Percentiles rank a stretch among this genome's conserved stretches.
Conservation (phyloP, 1,140 invertebrate species). For the Heliothis virescens region DNA sequence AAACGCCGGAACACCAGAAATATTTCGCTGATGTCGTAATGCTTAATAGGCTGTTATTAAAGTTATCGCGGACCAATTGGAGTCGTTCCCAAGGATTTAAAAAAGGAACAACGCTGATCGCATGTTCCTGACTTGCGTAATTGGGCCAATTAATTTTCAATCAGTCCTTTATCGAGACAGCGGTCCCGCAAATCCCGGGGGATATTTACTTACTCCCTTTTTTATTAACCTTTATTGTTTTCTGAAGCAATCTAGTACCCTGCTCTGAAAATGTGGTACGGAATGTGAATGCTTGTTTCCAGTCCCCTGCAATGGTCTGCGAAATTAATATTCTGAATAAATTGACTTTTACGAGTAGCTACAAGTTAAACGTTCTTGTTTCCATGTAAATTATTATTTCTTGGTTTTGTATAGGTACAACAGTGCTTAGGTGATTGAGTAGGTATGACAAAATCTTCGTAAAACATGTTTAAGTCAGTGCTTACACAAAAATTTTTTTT, state of each 20-base stretch:
- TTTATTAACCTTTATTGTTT: constrained; percentile 10
- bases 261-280: not conserved
- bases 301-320: constrained; percentile 18
- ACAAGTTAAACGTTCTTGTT: not conserved
- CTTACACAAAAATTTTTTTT: no score
- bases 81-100: constrained; percentile 20
- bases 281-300: not conserved
- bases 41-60: constrained; percentile 30
- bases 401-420: not conserved
- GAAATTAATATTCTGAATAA: constrained; percentile 9
- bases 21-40: constrained; percentile 37
- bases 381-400: constrained; percentile 3
- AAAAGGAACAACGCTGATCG: not conserved
- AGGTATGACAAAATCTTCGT: no score
- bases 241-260: not conserved
- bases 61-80: constrained; percentile 9
- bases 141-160: constrained; percentile 53
- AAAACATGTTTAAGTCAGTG: no score
- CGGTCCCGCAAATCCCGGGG: not conserved
- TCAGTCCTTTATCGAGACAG: constrained; percentile 39
- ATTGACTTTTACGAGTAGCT: not conserved
- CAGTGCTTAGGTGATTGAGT: no score
- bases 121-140: constrained; percentile 32
- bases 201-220: not conserved
- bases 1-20: constrained; percentile 12